Base-by-base conservation (phyloP, 2,888 invertebrate species). In the Drosophila melanosoma region DNA sequence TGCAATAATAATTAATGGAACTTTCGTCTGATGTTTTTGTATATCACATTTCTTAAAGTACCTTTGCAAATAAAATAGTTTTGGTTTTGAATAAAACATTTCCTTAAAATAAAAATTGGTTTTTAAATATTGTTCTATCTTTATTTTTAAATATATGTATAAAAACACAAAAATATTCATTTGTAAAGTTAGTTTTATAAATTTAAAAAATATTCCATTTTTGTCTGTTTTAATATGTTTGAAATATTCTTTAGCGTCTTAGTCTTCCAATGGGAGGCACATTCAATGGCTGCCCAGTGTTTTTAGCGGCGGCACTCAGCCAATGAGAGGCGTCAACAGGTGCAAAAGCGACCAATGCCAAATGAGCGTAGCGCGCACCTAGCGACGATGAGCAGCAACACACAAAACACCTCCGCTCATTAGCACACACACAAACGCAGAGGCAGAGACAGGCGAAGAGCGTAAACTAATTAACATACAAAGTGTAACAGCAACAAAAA, bases 381-480 rank as follows among this genome's bases (percentile, higher is more conserved):
- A 81, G 73, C 60, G 36, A 65, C 56, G 56, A 56, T 4, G 36
- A 26, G n/a, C 17, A 26, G 60, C 69, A 52, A 23, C 65, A 42
- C 26, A 49, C 11, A 40, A 20, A 68, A 82, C 88, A 85, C 85
- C 88, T 85, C 77, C 83, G 80, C 80, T 79, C 81, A 79, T 87
- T 87, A 87, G 79, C 78, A 71, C 84, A 75, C 82, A 40, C 66
- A 65, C 61, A 45, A 52, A 60, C 45, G 33, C 61, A 36, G 15
- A 15, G 42, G 48, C 26, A 53, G 26, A 48, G 10, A 40, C 48
- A 69, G 49, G 59, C 63, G 12, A 67, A 81, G 82, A 84, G 77
- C 83, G 69, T 68, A 82, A 74, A 79, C 86, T 89, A 87, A 87
- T 87, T 87, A 89, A 87, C 85, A 86, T 87, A 74, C 83, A 81